Conservation (phyloP, 2,888 invertebrate species). For the Leucozona laternaria region DNA sequence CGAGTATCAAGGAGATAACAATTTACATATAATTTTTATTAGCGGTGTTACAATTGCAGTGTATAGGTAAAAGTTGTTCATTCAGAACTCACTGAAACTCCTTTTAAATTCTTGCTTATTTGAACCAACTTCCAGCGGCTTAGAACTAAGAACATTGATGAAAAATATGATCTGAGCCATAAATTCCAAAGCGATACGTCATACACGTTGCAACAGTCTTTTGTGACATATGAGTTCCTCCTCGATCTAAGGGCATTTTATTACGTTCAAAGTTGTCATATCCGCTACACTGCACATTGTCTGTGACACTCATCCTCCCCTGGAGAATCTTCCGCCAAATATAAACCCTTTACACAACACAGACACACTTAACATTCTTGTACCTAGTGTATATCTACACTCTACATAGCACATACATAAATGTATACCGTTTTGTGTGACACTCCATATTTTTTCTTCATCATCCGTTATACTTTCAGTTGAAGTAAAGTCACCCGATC, state of each 20-base stretch:
- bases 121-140: no score
- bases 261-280: slow-evolving; percentile 58
- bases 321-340: neutral
- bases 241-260: slow-evolving; percentile 45
- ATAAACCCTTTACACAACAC: neutral
- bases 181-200: no score
- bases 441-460: slow-evolving; percentile 7
- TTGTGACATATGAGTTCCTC: slow-evolving; percentile 23
- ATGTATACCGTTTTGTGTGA: neutral
- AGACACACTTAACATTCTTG: slow-evolving; percentile 28
- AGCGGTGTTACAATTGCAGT: no score
- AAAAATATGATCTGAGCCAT: no score
- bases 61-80: no score
- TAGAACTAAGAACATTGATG: no score
- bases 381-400: slow-evolving; percentile 20
- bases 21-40: no score
- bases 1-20: no score
- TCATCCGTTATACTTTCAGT: slow-evolving; percentile 71
- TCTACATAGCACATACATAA: neutral
- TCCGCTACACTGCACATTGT: slow-evolving; percentile 38
- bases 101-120: no score
- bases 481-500: slow-evolving; percentile 68
- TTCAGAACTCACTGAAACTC: no score
- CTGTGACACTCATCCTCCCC: slow-evolving; percentile 16
- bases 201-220: neutral